Evolutionary conservation across 1,140 invertebrate genomes (phyloP).

Genomic region (Globodera ellingtonae): DNA sequence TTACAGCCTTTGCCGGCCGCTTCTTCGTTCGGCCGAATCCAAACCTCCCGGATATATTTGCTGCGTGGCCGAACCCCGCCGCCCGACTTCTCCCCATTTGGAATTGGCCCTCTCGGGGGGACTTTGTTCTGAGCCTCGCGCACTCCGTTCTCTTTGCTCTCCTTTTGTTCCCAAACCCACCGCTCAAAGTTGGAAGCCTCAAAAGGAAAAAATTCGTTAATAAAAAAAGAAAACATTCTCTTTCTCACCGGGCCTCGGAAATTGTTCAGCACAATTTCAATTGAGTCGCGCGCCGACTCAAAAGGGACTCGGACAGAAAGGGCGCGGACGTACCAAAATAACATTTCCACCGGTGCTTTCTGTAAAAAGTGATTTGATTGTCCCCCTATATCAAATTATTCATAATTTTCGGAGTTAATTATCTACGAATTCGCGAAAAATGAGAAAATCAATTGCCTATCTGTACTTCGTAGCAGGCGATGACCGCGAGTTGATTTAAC

Average conservation of each 20-base stretch:
- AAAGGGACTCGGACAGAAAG: slow-evolving; percentile 25
- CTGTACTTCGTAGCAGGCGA: slow-evolving; percentile 14
- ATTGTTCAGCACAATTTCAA: slow-evolving; percentile 13
- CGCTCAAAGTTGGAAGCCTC: slow-evolving; percentile 14
- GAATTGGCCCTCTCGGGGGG: neutral
- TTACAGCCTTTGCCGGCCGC: neutral
- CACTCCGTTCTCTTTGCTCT: slow-evolving; percentile 9
- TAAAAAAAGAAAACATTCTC: neutral
- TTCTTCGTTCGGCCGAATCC: slow-evolving; percentile 27
- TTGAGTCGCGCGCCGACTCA: slow-evolving; percentile 11
- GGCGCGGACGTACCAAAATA: slow-evolving; percentile 27
- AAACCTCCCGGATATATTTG: slow-evolving; percentile 22
- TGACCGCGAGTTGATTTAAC: slow-evolving; percentile 14
- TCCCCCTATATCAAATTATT: too few relatives aligned
- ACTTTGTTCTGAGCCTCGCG: neutral
- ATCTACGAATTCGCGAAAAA: neutral
- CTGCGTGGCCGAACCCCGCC: neutral
- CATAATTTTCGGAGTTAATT: too few relatives aligned
- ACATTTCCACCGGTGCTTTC: slow-evolving; percentile 17
- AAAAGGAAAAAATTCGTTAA: neutral
- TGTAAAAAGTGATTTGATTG: neutral
- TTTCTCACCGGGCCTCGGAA: slow-evolving; percentile 1
- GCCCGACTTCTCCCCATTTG: neutral
- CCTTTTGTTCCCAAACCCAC: slow-evolving; percentile 21
- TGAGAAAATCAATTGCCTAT: too few relatives aligned